Base-by-base conservation (phyloP, 2,113 vertebrate genomes). In the Entosphenus tridentatus region DNA sequence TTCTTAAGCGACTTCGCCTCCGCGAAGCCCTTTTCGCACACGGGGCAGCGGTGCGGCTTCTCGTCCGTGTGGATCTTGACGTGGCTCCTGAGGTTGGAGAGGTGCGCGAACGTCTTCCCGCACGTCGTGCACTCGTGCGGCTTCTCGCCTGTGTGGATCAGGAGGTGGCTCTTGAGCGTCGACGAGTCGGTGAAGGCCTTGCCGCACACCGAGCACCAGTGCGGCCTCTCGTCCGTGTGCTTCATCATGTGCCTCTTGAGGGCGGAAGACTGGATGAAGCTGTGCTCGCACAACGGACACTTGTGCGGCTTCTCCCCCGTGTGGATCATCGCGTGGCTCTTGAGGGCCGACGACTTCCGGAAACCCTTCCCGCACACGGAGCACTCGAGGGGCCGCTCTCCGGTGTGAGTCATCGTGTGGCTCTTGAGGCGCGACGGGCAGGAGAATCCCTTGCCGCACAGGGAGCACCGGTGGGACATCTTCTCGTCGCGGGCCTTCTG, bases 291-390 rank as follows among this genome's bases (percentile, higher is more conserved):
- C 62, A 65, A n/a, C 9, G 62, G 21, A 21, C 62, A 65, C 8
- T n/a, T 65, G 62, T 65, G 21, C n/a, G 62, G 62, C n/a, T 21
- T n/a, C 62, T 65, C 62, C n/a, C 62, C 62, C 62, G 62, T 65
- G 62, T 65, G 62, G 8, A 65, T 65, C 62, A n/a, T 65, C 10
- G 21, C n/a, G 21, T 65, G 62, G n/a, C n/a, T 18, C 21, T 65
- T n/a, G 21, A n/a, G 21, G 2, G 62, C 21, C 62, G 62, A 65
- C 10, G 62, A 65, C 62, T 65, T n/a, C 9, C 21, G n/a, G 62
- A 65, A 65, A 16, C 62, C 62, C 62, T 65, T 65, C n/a, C 62
- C 62, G 21, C 62, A 65, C 21, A 65, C 62, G 10, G 21, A 21
- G 21, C 62, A 65, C n/a, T n/a, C 21, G 2, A 16, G 21, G 2